phyloP scores from a whole-genome alignment of 2,113 vertebrate species.

The Pimephales promelas region DNA sequence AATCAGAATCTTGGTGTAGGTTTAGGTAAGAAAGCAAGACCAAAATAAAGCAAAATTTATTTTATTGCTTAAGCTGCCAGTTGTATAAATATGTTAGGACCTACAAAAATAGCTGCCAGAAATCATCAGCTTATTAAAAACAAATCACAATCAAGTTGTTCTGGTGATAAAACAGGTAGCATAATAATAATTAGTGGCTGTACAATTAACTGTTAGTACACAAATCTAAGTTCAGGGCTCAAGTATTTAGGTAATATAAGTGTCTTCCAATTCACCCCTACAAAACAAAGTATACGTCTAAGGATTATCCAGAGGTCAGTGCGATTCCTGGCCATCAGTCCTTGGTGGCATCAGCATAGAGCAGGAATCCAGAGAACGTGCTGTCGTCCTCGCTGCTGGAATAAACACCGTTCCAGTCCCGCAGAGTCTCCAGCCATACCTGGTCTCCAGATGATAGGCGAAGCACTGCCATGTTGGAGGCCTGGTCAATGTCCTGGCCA shows the following conservation, averaged over 20 bases:
- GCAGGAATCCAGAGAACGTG: conserved; percentile 90
- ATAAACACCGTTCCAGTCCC: conserved; percentile 93
- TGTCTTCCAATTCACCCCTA: not conserved
- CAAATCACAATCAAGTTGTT: not conserved
- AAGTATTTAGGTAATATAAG: conserved; percentile 22
- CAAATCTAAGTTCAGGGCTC: conserved; percentile 17
- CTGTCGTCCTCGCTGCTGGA: conserved; percentile 91
- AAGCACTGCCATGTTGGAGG: conserved; percentile 85
- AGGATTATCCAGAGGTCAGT: conserved; percentile 2
- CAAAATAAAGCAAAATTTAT: conserved; percentile 1
- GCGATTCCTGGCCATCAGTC: conserved; percentile 25
- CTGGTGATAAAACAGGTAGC: not conserved
- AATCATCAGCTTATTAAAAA: conserved; percentile 11
- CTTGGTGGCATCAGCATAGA: conserved; percentile 79
- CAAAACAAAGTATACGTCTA: conserved; percentile 14
- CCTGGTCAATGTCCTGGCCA: conserved; percentile 92
- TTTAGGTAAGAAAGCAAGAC: not conserved
- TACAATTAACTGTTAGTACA: conserved; percentile 36
- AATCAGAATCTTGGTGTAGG: not conserved
- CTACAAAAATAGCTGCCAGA: not conserved
- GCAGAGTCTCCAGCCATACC: conserved; percentile 90
- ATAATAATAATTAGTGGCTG: conserved; percentile 42
- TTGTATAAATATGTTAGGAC: not conserved
- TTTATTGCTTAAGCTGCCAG: not conserved
- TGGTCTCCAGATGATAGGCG: conserved; percentile 83